A percentile compares a stretch with the other conserved stretches of the same genome.
Conservation (phyloP, 2,888 invertebrate genomes). For the Drosophila pseudotalamancana region DNA sequence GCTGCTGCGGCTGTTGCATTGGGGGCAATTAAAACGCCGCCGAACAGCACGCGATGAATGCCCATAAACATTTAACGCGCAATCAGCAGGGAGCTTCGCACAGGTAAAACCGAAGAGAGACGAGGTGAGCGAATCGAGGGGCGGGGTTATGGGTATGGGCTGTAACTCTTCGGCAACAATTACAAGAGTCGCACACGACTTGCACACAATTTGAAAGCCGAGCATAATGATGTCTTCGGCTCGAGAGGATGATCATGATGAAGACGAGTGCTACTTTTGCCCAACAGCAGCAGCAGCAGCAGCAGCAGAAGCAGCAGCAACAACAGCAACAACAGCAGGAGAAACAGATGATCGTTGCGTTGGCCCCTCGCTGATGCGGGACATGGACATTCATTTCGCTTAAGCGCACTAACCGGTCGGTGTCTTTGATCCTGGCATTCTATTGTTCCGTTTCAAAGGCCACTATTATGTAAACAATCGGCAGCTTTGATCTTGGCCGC, state of each 20-base stretch:
- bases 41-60: slow-evolving; percentile 76
- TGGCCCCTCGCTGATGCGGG: slow-evolving; percentile 33
- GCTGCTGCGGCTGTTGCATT: slow-evolving; percentile 26
- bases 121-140: background rate
- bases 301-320: slow-evolving; percentile 2
- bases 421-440: slow-evolving; percentile 84
- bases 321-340: too few relatives aligned
- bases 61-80: slow-evolving; percentile 79
- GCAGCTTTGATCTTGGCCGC: slow-evolving; percentile 87
- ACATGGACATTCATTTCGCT: slow-evolving; percentile 75
- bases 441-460: slow-evolving; percentile 87
- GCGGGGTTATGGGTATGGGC: slow-evolving; percentile 17
- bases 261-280: slow-evolving; percentile 56
- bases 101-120: background rate
- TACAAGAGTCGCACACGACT: slow-evolving; percentile 50
- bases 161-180: slow-evolving; percentile 51
- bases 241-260: slow-evolving; percentile 51
- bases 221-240: slow-evolving; percentile 43
- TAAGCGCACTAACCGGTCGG: slow-evolving; percentile 77
- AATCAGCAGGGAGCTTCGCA: slow-evolving; percentile 64
- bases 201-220: slow-evolving; percentile 46
- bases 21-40: slow-evolving; percentile 74
- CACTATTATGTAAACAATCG: slow-evolving; percentile 89
- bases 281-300: slow-evolving; percentile 20
- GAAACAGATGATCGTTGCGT: slow-evolving; percentile 58